phyloP scores from a whole-genome alignment of 1,140 invertebrate species.

The Philaenus spumarius region DNA sequence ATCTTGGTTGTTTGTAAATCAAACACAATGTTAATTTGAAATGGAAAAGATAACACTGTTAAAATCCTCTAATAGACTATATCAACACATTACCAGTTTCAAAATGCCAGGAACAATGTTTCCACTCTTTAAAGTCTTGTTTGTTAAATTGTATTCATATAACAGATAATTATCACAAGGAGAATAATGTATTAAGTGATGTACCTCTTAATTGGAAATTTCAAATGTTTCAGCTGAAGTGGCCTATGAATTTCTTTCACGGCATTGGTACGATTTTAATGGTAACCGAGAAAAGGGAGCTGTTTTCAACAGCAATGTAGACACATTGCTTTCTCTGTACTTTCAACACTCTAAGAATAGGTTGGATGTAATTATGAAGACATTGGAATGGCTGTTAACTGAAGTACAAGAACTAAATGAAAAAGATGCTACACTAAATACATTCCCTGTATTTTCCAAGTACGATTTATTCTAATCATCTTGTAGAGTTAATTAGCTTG shows the following conservation, averaged over 20 bases:
- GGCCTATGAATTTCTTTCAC: slow-evolving; percentile 41
- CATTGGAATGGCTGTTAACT: slow-evolving; percentile 22
- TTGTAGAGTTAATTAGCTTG: slow-evolving; percentile 12
- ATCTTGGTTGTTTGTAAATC: too few species aligned
- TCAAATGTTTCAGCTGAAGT: neutral
- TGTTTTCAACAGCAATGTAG: slow-evolving; percentile 45
- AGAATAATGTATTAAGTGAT: too few species aligned
- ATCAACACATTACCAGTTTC: too few species aligned
- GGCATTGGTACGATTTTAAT: slow-evolving; percentile 47
- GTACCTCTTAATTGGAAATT: too few species aligned
- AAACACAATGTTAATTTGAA: too few species aligned
- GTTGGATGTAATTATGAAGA: slow-evolving; percentile 18
- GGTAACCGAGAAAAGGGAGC: slow-evolving; percentile 45
- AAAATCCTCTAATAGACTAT: too few species aligned
- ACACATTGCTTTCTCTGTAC: slow-evolving; percentile 31
- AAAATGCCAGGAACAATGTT: too few species aligned
- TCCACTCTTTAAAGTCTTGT: too few species aligned
- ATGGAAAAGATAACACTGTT: too few species aligned
- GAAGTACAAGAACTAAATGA: slow-evolving; percentile 25
- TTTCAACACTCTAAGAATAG: slow-evolving; percentile 18
- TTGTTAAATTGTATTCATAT: too few species aligned
- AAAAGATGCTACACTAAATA: slow-evolving; percentile 25
- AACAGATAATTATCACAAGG: too few species aligned
- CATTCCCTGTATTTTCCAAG: slow-evolving; percentile 32
- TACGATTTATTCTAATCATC: slow-evolving; percentile 19